Conservation (phyloP, 2,113 vertebrate species). For the Lycocorax pyrrhopterus region DNA sequence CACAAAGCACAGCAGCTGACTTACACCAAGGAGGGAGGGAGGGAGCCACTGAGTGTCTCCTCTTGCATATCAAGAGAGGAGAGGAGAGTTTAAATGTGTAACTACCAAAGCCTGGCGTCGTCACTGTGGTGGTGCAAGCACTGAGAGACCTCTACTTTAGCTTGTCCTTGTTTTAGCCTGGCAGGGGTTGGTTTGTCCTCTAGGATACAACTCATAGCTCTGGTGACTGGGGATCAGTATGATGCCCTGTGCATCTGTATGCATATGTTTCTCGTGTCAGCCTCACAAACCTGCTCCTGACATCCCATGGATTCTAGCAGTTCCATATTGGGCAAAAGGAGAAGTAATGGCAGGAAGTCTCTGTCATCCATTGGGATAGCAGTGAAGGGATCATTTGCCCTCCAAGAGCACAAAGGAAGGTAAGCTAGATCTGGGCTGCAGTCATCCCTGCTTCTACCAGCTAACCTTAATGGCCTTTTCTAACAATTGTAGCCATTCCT, state of each 20-base stretch:
- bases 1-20: not conserved
- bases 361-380: not conserved
- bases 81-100: not conserved
- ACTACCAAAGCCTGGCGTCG: not conserved
- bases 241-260: accelerated
- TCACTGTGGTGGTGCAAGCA: not conserved
- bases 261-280: not conserved
- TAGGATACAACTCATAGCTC: not conserved
- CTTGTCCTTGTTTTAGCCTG: not conserved
- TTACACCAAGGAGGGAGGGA: not conserved
- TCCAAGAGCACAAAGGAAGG: not conserved
- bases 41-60: not conserved
- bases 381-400: not conserved
- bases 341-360: not conserved
- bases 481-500: not conserved
- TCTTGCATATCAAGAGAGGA: not conserved
- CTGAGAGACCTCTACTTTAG: not conserved
- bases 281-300: not conserved
- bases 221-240: accelerated
- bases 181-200: not conserved
- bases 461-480: not conserved
- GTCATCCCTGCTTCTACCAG: not conserved
- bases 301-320: not conserved
- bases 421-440: not conserved
- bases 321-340: not conserved